Conservation (phyloP, 2,113 vertebrate species). For the Cryptomyrus ogoouensis region DNA sequence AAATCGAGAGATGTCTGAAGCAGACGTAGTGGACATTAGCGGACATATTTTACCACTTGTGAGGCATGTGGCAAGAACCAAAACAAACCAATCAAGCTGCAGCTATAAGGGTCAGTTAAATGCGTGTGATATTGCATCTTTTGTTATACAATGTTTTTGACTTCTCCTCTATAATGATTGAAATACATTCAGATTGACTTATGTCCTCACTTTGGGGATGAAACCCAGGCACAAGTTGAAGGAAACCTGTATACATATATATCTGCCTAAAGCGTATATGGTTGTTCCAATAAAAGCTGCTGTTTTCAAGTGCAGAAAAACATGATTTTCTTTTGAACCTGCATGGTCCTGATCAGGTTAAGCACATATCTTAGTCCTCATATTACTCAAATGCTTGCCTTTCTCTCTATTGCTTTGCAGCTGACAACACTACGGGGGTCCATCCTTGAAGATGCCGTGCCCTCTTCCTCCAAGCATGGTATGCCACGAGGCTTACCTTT, state of each 20-base stretch:
- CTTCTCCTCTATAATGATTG: background rate
- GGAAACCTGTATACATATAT: background rate
- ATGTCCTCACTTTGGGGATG: background rate
- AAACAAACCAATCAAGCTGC: background rate
- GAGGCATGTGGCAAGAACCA: background rate
- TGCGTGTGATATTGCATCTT: background rate
- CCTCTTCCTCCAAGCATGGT: constrained; percentile 92
- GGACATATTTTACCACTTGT: background rate
- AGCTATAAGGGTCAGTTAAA: background rate
- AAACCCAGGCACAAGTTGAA: background rate
- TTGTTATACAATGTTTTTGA: background rate
- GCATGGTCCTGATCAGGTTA: background rate
- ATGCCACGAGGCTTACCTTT: constrained; percentile 85
- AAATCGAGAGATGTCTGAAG: background rate
- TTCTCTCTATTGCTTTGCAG: constrained; percentile 45
- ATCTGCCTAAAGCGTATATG: background rate
- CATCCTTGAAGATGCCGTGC: constrained; percentile 87
- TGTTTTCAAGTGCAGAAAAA: background rate
- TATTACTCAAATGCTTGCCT: background rate
- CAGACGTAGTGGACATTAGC: background rate
- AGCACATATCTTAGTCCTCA: background rate
- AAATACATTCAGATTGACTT: background rate
- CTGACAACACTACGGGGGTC: constrained; percentile 89
- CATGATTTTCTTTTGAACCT: background rate
- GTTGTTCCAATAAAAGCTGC: background rate